phyloP scores from a whole-genome alignment of 2,113 vertebrate genomes.

The Rutilus rutilus region DNA sequence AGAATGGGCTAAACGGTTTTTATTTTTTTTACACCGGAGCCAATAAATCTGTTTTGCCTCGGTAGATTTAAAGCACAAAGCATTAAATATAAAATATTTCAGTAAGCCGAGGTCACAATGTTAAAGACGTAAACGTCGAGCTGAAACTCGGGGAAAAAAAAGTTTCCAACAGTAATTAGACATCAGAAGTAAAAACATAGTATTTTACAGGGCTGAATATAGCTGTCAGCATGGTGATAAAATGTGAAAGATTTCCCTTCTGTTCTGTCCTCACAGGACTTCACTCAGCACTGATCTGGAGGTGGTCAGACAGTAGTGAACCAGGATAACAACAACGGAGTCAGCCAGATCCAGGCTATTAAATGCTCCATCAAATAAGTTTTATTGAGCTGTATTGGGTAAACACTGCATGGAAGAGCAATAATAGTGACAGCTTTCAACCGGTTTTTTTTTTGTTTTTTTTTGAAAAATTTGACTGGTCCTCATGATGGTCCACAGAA shows the following conservation, averaged over 20 bases:
- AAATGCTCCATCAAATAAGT: slow-evolving; percentile 56
- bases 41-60: slow-evolving; percentile 21
- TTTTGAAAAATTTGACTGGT: not conserved
- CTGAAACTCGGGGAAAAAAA: not conserved
- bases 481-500: not conserved
- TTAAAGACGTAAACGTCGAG: not conserved
- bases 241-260: slow-evolving; percentile 44
- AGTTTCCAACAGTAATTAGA: slow-evolving; percentile 6
- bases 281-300: slow-evolving; percentile 23
- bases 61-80: not conserved
- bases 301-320: slow-evolving; percentile 12
- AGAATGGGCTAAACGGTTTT: not conserved
- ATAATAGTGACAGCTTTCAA: slow-evolving; percentile 26
- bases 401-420: slow-evolving; percentile 49
- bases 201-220: slow-evolving; percentile 44
- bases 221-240: slow-evolving; percentile 56
- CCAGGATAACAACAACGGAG: not conserved
- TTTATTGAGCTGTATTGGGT: slow-evolving; percentile 54
- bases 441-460: not conserved
- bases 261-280: slow-evolving; percentile 28
- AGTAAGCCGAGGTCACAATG: not conserved
- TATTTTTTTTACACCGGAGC: not conserved
- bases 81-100: not conserved
- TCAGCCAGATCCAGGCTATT: slow-evolving; percentile 45
- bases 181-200: slow-evolving; percentile 27